Conservation (phyloP, 2,113 vertebrate genomes). For the Festucalex cinctus region DNA sequence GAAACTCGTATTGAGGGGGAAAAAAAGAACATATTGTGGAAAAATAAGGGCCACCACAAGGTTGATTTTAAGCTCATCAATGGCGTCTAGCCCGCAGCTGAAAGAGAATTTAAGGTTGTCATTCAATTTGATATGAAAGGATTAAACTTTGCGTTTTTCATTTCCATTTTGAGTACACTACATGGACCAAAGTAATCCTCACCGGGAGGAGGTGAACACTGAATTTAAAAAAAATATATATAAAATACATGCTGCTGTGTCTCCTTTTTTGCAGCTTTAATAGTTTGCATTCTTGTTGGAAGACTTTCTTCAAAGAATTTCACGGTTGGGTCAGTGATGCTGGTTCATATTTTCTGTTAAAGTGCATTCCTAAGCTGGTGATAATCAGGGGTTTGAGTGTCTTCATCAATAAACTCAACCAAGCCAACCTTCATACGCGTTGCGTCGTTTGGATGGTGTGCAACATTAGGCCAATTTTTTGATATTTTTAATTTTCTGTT, state of each 20-base stretch:
- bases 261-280: neutral
- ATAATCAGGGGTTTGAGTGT: too few relatives aligned
- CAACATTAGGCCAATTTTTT: too few relatives aligned
- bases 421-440: too few relatives aligned
- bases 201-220: neutral
- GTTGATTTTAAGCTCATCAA: constrained; percentile 47
- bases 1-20: neutral
- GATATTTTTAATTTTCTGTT: too few relatives aligned
- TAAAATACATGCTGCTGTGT: neutral
- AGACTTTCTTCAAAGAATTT: neutral
- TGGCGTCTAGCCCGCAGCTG: constrained; percentile 21
- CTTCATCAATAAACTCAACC: too few relatives aligned
- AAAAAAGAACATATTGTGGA: constrained; percentile 28
- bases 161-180: neutral
- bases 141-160: neutral
- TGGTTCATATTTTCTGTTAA: neutral
- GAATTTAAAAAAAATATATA: neutral
- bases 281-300: neutral
- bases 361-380: too few relatives aligned
- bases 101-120: constrained; percentile 11
- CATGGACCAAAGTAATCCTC: neutral
- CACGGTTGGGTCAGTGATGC: neutral
- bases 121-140: neutral
- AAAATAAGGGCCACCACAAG: constrained; percentile 14
- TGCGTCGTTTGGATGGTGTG: too few relatives aligned